Conservation (phyloP, 2,113 vertebrate species). For the Melanerpes formicivorus region DNA sequence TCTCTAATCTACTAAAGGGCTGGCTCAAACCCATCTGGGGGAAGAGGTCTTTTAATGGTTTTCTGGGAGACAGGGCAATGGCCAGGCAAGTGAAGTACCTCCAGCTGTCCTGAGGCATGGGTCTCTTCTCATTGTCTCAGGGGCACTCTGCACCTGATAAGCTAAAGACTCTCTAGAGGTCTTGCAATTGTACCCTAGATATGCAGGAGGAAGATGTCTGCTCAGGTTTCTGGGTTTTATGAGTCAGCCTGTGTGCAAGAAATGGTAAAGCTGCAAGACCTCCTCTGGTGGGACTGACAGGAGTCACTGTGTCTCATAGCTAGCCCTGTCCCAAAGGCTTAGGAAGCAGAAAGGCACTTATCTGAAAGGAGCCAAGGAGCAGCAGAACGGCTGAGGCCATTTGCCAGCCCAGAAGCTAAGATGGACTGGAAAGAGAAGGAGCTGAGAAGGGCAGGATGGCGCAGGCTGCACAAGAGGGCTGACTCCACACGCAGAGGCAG, state of each 20-base stretch:
- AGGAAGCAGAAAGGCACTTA: neutral
- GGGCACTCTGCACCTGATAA: neutral
- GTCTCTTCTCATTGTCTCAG: neutral
- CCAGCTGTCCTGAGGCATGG: accelerated
- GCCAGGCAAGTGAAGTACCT: neutral
- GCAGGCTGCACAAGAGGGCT: neutral
- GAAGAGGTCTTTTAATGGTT: neutral
- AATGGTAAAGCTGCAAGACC: neutral
- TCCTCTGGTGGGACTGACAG: neutral
- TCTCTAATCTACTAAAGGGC: neutral
- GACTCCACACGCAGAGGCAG: neutral
- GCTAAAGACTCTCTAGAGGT: neutral
- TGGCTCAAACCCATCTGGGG: neutral
- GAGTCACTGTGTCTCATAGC: neutral
- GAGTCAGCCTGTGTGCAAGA: neutral
- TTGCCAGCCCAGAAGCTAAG: neutral
- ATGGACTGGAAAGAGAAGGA: neutral
- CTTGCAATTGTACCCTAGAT: neutral
- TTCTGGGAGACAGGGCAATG: neutral
- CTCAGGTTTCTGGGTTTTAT: neutral
- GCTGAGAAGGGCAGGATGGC: neutral
- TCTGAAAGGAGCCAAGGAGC: neutral
- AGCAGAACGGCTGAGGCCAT: neutral
- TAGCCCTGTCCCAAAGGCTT: neutral
- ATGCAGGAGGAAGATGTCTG: neutral